These are phyloP conservation scores for Halisarca cf. caerulea DNA, from an alignment of 37 sponge, comb jelly and placozoan species.

Conservation along the genomic window DNA sequence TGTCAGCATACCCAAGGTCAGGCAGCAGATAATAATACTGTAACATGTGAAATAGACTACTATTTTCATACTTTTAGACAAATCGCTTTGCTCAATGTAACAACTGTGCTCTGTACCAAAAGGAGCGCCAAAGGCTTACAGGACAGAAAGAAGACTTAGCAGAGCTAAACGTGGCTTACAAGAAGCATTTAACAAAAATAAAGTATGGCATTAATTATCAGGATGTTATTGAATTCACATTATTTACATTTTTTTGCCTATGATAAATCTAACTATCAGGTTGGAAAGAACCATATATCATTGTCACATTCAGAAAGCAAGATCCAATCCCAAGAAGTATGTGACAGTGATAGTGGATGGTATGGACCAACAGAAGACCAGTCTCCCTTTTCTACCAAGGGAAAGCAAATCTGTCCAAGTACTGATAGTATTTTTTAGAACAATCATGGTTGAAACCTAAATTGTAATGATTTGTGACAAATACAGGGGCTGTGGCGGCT, in stretches of 20 bases:
- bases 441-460: too few species aligned
- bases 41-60: not conserved
- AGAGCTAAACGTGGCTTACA: not conserved
- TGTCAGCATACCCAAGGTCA: conserved; percentile 1
- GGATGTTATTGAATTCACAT: not conserved
- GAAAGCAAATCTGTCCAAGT: conserved; percentile 2
- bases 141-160: not conserved
- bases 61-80: not conserved
- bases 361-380: conserved; percentile 3
- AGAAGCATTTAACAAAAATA: not conserved
- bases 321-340: not conserved
- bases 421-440: too few species aligned
- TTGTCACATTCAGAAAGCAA: not conserved
- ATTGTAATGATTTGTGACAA: not conserved
- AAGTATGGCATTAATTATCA: not conserved
- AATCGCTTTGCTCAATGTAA: conserved; percentile 1
- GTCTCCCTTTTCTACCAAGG: not conserved
- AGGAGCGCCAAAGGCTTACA: not conserved
- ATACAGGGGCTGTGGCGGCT: conserved; percentile 37
- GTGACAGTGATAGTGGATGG: not conserved
- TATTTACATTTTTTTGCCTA: not conserved
- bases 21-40: too few species aligned
- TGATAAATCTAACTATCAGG: not conserved
- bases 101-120: not conserved
- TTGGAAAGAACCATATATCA: not conserved